Evolutionary conservation across 2,888 invertebrate genomes (phyloP).

Genomic region (Hydroisotoma schaefferi): DNA sequence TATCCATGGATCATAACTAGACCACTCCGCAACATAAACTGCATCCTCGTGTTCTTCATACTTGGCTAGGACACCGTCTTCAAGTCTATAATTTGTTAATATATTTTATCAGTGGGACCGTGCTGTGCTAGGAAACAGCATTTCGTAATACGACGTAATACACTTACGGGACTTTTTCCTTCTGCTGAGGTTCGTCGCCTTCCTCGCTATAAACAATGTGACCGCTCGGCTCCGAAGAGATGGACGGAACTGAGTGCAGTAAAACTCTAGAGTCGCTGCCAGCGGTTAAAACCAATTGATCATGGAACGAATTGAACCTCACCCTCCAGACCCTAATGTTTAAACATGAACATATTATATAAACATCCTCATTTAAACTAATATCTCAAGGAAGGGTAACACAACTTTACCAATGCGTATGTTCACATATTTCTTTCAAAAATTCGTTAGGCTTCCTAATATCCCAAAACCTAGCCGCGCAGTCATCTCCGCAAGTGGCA

Average conservation of each 20-base stretch:
- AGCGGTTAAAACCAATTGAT: constrained; percentile 87
- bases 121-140: background rate
- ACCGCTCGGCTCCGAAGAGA: constrained; percentile 75
- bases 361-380: background rate
- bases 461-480: constrained; percentile 94
- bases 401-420: constrained; percentile 71
- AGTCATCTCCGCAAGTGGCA: constrained; percentile 94
- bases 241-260: constrained; percentile 78
- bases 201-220: constrained; percentile 55
- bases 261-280: constrained; percentile 92
- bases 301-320: constrained; percentile 93
- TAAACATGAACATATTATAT: background rate
- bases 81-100: constrained; percentile 57
- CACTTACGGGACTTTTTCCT: constrained; percentile 50
- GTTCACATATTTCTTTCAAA: constrained; percentile 74
- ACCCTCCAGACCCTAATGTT: constrained; percentile 95
- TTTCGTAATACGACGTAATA: background rate
- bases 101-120: too few relatives aligned
- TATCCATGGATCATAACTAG: constrained; percentile 95
- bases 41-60: constrained; percentile 98
- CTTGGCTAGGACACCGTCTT: constrained; percentile 84
- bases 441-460: constrained; percentile 75
- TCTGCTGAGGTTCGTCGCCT: constrained; percentile 49
- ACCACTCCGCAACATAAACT: constrained; percentile 97
- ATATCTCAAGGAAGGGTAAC: background rate